phyloP scores from a whole-genome alignment of 2,888 invertebrate genomes.

The Lamellibrachia columna region DNA sequence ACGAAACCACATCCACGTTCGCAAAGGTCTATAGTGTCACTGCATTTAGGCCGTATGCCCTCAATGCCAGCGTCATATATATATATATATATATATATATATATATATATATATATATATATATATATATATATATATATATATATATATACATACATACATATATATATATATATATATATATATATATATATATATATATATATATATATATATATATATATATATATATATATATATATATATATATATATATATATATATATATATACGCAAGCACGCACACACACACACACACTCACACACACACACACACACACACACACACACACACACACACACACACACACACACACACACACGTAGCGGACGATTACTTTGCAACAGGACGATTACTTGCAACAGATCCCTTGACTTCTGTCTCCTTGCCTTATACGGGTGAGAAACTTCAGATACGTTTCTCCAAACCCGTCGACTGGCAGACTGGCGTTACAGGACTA shows the following conservation, averaged over 20 bases:
- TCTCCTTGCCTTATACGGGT: background rate
- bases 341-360: too few species aligned
- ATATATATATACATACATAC: too few species aligned
- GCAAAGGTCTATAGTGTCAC: background rate
- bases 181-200: background rate
- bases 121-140: too few species aligned
- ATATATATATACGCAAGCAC: too few species aligned
- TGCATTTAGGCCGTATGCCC: background rate
- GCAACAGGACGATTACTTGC: background rate
- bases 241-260: too few species aligned
- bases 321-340: too few species aligned
- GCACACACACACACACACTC: too few species aligned
- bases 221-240: too few species aligned
- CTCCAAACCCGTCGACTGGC: background rate
- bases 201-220: too few species aligned
- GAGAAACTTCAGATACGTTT: background rate
- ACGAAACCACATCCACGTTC: background rate
- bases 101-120: too few species aligned
- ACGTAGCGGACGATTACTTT: background rate
- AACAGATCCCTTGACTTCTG: background rate
- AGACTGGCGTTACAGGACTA: background rate
- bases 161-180: background rate
- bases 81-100: background rate
- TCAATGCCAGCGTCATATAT: background rate
- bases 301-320: too few species aligned